A percentile compares a stretch with the other conserved stretches of the same genome.
These are phyloP conservation scores for Peribatodes rhomboidaria DNA, from an alignment of 2,888 invertebrate genomes.

Conservation along the genomic window DNA sequence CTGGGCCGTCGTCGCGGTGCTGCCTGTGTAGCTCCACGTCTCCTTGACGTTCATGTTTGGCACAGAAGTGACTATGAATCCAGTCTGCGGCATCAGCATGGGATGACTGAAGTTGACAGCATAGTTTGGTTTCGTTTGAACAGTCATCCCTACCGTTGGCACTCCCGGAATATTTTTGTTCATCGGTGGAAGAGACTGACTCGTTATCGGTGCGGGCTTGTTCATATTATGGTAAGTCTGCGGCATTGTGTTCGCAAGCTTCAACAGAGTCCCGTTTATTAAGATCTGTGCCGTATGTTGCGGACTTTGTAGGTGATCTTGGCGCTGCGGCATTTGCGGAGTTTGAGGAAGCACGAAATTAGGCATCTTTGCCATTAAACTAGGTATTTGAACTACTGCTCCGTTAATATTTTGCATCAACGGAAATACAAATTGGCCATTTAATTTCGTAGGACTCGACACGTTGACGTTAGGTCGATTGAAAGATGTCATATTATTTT, in stretches of 20 bases:
- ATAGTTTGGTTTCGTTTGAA: conserved; percentile 83
- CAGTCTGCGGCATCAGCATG: conserved; percentile 79
- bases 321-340: conserved; percentile 70
- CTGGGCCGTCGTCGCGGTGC: conserved; percentile 42
- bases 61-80: conserved; percentile 84
- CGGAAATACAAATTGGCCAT: conserved; percentile 86
- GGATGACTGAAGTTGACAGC: conserved; percentile 84
- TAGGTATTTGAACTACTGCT: conserved; percentile 88
- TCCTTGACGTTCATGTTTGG: conserved; percentile 84
- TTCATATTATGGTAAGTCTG: conserved; percentile 70
- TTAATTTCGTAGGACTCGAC: conserved; percentile 80
- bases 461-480: conserved; percentile 77
- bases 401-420: conserved; percentile 87
- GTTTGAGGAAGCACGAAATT: conserved; percentile 82
- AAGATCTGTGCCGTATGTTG: conserved; percentile 79
- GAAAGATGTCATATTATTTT: conserved; percentile 73
- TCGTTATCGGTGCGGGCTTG: conserved; percentile 72
- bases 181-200: conserved; percentile 73
- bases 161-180: conserved; percentile 81
- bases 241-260: conserved; percentile 75
- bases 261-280: conserved; percentile 83
- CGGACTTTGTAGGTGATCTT: conserved; percentile 74
- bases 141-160: conserved; percentile 79
- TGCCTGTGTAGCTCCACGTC: conserved; percentile 69
- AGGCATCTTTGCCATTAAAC: conserved; percentile 86